Evolutionary conservation across 2,797 vertebrate species (phyloP).

Genomic region (Sebastes cheni): DNA sequence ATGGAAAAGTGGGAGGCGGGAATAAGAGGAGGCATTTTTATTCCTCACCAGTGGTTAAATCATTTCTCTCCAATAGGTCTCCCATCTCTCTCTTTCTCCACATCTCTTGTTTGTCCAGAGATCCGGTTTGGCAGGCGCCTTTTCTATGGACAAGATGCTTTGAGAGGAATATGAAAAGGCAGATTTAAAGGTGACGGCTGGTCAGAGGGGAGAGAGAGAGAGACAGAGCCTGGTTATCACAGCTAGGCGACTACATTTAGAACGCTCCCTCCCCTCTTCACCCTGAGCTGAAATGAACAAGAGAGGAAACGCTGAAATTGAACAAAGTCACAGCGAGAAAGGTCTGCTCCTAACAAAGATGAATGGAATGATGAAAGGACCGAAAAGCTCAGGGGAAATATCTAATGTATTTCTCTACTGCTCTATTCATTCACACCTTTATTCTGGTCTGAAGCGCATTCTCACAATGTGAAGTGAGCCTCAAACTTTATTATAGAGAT

Average conservation of each 20-base stretch:
- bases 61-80: slow-evolving; percentile 92
- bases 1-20: slow-evolving; percentile 65
- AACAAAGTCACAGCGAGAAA: slow-evolving; percentile 76
- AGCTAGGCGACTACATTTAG: slow-evolving; percentile 73
- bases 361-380: slow-evolving; percentile 63
- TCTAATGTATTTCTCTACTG: slow-evolving; percentile 60
- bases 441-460: slow-evolving; percentile 46
- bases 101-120: slow-evolving; percentile 93
- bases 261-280: slow-evolving; percentile 68
- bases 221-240: slow-evolving; percentile 73
- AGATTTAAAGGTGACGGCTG: slow-evolving; percentile 99
- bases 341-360: slow-evolving; percentile 65
- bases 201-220: slow-evolving; percentile 84
- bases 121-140: slow-evolving; percentile 95
- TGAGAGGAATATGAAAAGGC: slow-evolving; percentile 99
- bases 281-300: slow-evolving; percentile 69
- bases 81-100: slow-evolving; percentile 81
- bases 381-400: slow-evolving; percentile 65
- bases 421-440: slow-evolving; percentile 58
- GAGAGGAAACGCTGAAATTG: slow-evolving; percentile 66
- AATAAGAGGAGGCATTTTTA: slow-evolving; percentile 81
- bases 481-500: slow-evolving; percentile 53
- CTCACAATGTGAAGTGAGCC: slow-evolving; percentile 49
- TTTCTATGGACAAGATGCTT: slow-evolving; percentile 98
- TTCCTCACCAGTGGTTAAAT: slow-evolving; percentile 87